Evolutionary conservation across 53 echinoderm and acorn worm species (phyloP).

Genomic region (Astropecten irregularis): DNA sequence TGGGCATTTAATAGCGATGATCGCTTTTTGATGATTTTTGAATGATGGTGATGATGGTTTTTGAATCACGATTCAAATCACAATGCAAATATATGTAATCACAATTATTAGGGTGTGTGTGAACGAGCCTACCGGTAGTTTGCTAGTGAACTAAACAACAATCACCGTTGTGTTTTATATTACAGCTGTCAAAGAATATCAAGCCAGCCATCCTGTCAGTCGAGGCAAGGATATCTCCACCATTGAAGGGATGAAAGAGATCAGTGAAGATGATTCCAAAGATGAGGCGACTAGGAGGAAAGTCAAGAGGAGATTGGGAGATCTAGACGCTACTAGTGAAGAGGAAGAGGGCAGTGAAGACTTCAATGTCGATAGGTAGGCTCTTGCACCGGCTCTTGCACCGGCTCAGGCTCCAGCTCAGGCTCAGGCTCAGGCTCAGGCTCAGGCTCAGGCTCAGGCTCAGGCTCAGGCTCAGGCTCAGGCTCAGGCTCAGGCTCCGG

Average conservation of each 20-base stretch:
- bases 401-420: neutral
- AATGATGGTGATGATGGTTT: no score
- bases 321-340: slow-evolving; percentile 78
- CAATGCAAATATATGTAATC: no score
- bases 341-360: slow-evolving; percentile 76
- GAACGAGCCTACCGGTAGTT: no score
- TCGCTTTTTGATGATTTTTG: no score
- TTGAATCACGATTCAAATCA: no score
- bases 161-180: neutral
- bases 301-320: slow-evolving; percentile 63
- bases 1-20: no score
- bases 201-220: slow-evolving; percentile 60
- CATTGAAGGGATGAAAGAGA: slow-evolving; percentile 68
- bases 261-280: slow-evolving; percentile 53
- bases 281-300: slow-evolving; percentile 41
- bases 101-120: no score
- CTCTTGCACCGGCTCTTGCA: neutral
- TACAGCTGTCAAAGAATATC: slow-evolving; percentile 65
- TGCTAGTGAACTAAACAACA: no score
- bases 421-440: no score
- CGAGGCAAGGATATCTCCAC: slow-evolving; percentile 97
- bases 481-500: no score
- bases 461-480: no score
- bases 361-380: slow-evolving; percentile 60
- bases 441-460: no score